Evolutionary conservation across 2,113 vertebrate species (phyloP).

Genomic region (Eurystomus gularis): DNA sequence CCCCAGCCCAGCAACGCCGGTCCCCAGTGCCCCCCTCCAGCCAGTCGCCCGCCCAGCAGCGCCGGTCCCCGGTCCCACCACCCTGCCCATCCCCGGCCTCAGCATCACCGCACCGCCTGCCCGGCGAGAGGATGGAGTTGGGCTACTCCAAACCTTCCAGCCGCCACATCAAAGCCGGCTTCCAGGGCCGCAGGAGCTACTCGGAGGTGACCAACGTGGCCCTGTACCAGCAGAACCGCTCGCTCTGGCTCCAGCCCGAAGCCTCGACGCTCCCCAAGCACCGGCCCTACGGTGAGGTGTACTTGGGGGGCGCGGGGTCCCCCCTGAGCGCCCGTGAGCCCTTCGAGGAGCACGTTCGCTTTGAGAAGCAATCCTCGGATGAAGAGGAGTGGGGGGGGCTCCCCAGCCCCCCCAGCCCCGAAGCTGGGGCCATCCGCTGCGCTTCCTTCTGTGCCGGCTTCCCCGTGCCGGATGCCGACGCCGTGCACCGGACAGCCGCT

Average conservation of each 20-base stretch:
- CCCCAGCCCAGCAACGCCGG: conserved; percentile 66
- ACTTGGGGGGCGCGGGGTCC: conserved; percentile 78
- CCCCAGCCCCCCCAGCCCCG: conserved; percentile 84
- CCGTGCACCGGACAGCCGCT: conserved; percentile 76
- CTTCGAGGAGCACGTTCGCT: conserved; percentile 88
- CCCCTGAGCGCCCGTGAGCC: conserved; percentile 83
- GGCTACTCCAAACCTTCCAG: conserved; percentile 86
- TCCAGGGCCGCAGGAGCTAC: conserved; percentile 94
- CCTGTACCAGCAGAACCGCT: conserved; percentile 83
- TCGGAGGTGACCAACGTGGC: conserved; percentile 91
- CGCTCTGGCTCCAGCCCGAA: conserved; percentile 86
- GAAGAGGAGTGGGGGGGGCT: conserved; percentile 96
- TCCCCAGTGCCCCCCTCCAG: conserved; percentile 63
- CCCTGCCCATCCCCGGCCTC: conserved; percentile 80
- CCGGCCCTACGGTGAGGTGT: conserved; percentile 84
- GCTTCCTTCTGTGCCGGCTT: conserved; percentile 92
- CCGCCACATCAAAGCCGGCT: conserved; percentile 91
- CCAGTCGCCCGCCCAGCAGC: conserved; percentile 84
- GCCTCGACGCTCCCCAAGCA: conserved; percentile 92
- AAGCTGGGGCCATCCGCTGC: conserved; percentile 84
- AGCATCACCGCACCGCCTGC: conserved; percentile 82
- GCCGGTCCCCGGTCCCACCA: conserved; percentile 81
- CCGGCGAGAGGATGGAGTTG: conserved; percentile 82
- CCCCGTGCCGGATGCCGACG: conserved; percentile 80
- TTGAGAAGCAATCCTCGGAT: conserved; percentile 92